Percentiles rank a stretch among this genome's conserved stretches.
Evolutionary conservation across 2,888 invertebrate species (phyloP).

Genomic region (Imbricaverruca yamaguchii): DNA sequence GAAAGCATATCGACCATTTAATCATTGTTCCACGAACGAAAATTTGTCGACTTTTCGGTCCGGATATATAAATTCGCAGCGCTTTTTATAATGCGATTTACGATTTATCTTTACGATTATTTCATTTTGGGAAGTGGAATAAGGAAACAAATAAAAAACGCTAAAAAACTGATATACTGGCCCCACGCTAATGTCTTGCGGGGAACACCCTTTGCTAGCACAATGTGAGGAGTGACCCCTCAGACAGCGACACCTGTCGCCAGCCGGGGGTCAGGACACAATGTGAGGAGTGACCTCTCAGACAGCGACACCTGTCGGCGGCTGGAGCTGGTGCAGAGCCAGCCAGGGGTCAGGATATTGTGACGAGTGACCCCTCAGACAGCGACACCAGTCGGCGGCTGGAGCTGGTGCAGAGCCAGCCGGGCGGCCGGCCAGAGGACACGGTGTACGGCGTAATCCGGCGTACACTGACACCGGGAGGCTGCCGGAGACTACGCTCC

Average conservation of each 20-base stretch:
- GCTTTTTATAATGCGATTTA: too few species aligned
- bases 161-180: too few species aligned
- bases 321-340: constrained; percentile 48
- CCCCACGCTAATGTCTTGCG: too few species aligned
- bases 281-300: constrained; percentile 59
- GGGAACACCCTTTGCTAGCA: too few species aligned
- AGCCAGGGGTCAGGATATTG: constrained; percentile 42
- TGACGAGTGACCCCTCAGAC: constrained; percentile 61
- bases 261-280: constrained; percentile 42
- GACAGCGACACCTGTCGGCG: constrained; percentile 65
- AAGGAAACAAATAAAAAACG: too few species aligned
- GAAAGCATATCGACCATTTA: too few species aligned
- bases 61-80: too few species aligned
- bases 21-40: too few species aligned
- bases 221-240: constrained; percentile 10
- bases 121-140: too few species aligned
- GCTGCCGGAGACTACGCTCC: constrained; percentile 67
- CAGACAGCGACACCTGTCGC: constrained; percentile 72
- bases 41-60: too few species aligned
- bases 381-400: constrained; percentile 62
- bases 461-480: constrained; percentile 62
- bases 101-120: too few species aligned
- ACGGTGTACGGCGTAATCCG: constrained; percentile 60
- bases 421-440: constrained; percentile 37
- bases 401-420: constrained; percentile 46